Evolutionary conservation across 1,140 invertebrate genomes (phyloP).

Genomic region (Brachionus angularis): DNA sequence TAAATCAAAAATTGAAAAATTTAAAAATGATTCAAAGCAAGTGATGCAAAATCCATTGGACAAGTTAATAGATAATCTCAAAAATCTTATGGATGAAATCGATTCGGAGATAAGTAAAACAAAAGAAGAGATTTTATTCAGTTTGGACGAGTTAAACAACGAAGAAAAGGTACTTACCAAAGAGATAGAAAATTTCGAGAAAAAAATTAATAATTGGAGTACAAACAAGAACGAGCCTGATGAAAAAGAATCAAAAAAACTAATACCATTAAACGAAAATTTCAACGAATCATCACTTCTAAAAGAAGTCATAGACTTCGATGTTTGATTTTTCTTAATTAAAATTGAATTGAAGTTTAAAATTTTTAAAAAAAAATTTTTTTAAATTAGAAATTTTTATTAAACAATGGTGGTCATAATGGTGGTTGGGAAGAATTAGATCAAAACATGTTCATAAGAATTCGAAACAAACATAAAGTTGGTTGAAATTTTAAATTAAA

Average conservation of each 20-base stretch:
- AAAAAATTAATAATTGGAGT: constrained; percentile 54
- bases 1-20: neutral
- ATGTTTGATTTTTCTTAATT: constrained; percentile 48
- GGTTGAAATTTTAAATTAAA: neutral
- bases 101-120: neutral
- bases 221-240: constrained; percentile 5
- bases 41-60: constrained; percentile 10
- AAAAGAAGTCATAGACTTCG: constrained; percentile 55
- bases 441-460: constrained; percentile 55
- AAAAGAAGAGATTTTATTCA: constrained; percentile 44
- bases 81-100: constrained; percentile 20
- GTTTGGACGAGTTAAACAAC: constrained; percentile 53
- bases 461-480: constrained; percentile 54
- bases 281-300: constrained; percentile 53
- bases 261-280: constrained; percentile 47
- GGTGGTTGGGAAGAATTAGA: constrained; percentile 59
- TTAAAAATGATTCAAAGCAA: neutral
- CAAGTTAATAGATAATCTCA: constrained; percentile 9
- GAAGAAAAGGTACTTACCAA: constrained; percentile 50
- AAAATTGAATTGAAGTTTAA: neutral
- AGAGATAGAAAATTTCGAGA: constrained; percentile 53
- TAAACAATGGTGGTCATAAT: constrained; percentile 52
- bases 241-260: constrained; percentile 38
- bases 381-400: constrained; percentile 57
- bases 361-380: constrained; percentile 42